phyloP scores from a whole-genome alignment of 2,888 invertebrate species.

The Myopa tessellatipennis region DNA sequence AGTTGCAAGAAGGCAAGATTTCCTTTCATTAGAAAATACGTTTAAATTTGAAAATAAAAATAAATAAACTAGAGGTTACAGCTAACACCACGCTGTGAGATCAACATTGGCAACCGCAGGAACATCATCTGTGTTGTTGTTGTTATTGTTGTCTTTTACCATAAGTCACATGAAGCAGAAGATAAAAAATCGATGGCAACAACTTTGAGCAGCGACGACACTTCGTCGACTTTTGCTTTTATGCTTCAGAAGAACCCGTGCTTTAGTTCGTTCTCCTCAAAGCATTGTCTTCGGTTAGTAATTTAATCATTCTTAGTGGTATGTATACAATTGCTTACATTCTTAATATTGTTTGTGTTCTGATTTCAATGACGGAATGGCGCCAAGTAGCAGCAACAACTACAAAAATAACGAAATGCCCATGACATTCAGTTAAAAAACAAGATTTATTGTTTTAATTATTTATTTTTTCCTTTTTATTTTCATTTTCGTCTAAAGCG shows the following conservation, averaged over 20 bases:
- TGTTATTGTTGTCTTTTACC: background rate
- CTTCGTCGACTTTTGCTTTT: too few species aligned
- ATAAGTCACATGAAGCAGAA: conserved; percentile 10
- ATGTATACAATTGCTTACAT: too few species aligned
- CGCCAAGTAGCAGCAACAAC: background rate
- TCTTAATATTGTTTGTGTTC: too few species aligned
- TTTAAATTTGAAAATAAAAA: too few species aligned
- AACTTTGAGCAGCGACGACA: too few species aligned
- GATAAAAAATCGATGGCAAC: background rate
- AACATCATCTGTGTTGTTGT: background rate
- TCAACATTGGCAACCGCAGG: background rate
- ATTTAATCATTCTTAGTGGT: too few species aligned
- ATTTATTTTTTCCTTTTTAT: conserved; percentile 4
- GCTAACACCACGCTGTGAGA: conserved; percentile 1
- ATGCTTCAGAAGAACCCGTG: too few species aligned
- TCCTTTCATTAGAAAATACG: too few species aligned
- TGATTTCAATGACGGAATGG: too few species aligned
- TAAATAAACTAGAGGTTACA: background rate
- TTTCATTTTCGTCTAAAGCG: background rate
- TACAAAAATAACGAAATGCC: conserved; percentile 41
- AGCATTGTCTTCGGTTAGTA: too few species aligned
- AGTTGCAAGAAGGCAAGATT: too few species aligned
- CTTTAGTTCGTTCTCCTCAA: too few species aligned
- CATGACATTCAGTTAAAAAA: conserved; percentile 51
- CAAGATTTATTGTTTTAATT: conserved; percentile 44